Evolutionary conservation across 2,888 invertebrate genomes (phyloP).

Genomic region (Sabellastarte sp.): DNA sequence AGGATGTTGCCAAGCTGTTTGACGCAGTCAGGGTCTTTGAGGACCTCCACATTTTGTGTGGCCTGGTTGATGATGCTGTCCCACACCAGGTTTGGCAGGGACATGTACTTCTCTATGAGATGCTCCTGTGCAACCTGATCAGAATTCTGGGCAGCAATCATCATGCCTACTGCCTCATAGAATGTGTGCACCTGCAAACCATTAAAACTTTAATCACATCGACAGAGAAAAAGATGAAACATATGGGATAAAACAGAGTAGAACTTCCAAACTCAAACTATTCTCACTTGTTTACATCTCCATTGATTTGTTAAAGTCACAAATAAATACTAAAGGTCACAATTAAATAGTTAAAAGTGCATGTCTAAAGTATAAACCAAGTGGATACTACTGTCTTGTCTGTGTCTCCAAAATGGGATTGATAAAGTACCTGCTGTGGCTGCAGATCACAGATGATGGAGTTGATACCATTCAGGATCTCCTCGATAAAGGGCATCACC

Average conservation of each 20-base stretch:
- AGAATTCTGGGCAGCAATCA: conserved; percentile 95
- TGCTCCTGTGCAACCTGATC: conserved; percentile 88
- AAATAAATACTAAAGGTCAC: no score
- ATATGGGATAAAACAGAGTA: no score
- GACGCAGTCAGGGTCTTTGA: conserved; percentile 94
- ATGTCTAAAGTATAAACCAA: no score
- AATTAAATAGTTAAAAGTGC: no score
- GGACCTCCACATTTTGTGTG: conserved; percentile 91
- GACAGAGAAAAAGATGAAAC: no score
- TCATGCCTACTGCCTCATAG: conserved; percentile 98
- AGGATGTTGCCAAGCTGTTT: conserved; percentile 96
- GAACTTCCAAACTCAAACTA: no score
- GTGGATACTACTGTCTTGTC: no score
- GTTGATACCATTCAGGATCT: conserved; percentile 92
- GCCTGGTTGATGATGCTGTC: conserved; percentile 97
- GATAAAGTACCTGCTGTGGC: conserved; percentile 89
- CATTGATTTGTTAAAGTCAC: no score
- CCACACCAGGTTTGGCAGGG: conserved; percentile 95
- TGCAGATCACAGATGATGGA: conserved; percentile 98
- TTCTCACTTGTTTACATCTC: no score
- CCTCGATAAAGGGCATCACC: conserved; percentile 96
- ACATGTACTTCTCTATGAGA: conserved; percentile 96
- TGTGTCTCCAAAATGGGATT: no score
- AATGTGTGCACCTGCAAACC: conserved; percentile 78
- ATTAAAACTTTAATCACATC: no score